Percentiles rank a stretch among this genome's conserved stretches.
Evolutionary conservation across 2,113 vertebrate species (phyloP).

Genomic region (Corythornis cristatus): DNA sequence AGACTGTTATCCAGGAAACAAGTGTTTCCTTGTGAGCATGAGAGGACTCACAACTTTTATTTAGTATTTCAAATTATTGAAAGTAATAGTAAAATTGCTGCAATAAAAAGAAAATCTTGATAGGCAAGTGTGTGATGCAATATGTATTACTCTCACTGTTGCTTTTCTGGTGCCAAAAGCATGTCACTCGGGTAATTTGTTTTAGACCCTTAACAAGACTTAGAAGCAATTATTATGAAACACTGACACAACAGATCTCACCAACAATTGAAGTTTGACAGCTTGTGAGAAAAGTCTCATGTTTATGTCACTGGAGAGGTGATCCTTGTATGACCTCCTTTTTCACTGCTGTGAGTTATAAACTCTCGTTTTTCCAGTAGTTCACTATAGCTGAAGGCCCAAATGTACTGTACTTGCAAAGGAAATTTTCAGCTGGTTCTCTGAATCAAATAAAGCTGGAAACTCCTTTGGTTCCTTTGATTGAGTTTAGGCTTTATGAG

Average conservation of each 20-base stretch:
- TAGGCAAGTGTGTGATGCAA: conserved; percentile 39
- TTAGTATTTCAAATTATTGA: conserved; percentile 32
- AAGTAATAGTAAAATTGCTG: conserved; percentile 33
- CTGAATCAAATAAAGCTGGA: conserved; percentile 34
- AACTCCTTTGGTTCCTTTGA: conserved; percentile 24
- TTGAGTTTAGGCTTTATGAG: conserved; percentile 1
- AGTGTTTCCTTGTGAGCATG: background rate
- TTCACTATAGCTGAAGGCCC: conserved; percentile 35
- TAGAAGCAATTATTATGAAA: conserved; percentile 72
- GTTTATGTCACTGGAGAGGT: conserved; percentile 65
- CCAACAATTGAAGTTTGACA: conserved; percentile 70
- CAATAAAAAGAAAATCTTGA: conserved; percentile 32
- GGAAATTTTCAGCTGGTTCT: conserved; percentile 34
- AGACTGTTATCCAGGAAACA: background rate
- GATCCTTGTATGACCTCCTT: conserved; percentile 64
- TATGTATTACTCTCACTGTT: background rate
- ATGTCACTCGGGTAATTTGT: conserved; percentile 67
- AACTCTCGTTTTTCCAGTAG: conserved; percentile 31
- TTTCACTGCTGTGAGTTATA: conserved; percentile 58
- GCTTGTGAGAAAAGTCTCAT: conserved; percentile 65
- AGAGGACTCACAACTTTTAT: conserved; percentile 21
- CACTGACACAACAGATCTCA: conserved; percentile 70
- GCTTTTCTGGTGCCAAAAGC: conserved; percentile 52
- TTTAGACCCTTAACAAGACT: conserved; percentile 66
- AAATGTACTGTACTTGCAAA: conserved; percentile 2